Conservation (phyloP, 2,888 invertebrate species). For the Acanthococcus lagerstroemiae region DNA sequence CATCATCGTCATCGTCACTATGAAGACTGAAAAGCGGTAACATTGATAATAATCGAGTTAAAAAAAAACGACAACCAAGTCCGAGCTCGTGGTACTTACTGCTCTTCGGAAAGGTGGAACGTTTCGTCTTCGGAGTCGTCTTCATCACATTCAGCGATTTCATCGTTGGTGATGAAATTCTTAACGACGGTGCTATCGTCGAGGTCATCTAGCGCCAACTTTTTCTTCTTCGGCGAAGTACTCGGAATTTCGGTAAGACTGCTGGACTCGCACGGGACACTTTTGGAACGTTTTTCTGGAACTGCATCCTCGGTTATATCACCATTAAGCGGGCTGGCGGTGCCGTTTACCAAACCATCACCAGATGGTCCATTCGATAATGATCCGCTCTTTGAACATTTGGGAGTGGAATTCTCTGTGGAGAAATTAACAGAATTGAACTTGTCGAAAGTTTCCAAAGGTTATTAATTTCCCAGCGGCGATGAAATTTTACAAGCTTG, state of each 20-base stretch:
- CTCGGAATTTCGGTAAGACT: background rate
- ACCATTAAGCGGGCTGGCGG: slow-evolving; percentile 1
- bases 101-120: slow-evolving; percentile 14
- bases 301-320: slow-evolving; percentile 1
- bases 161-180: slow-evolving; percentile 20
- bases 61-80: background rate
- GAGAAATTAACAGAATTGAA: background rate
- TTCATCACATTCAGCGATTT: slow-evolving; percentile 27
- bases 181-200: slow-evolving; percentile 11
- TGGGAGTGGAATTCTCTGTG: background rate
- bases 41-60: too few species aligned
- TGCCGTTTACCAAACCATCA: slow-evolving; percentile 2
- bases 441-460: background rate
- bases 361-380: background rate
- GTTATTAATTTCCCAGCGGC: background rate
- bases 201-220: slow-evolving; percentile 14
- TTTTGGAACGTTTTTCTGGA: background rate
- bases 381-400: background rate
- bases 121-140: slow-evolving; percentile 32
- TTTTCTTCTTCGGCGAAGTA: slow-evolving; percentile 12
- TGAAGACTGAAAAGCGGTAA: slow-evolving; percentile 37
- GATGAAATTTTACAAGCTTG: background rate
- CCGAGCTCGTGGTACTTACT: slow-evolving; percentile 8
- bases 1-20: slow-evolving; percentile 44
- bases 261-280: background rate